phyloP scores from a whole-genome alignment of 2,888 invertebrate genomes.

The Temnothorax ravouxi region DNA sequence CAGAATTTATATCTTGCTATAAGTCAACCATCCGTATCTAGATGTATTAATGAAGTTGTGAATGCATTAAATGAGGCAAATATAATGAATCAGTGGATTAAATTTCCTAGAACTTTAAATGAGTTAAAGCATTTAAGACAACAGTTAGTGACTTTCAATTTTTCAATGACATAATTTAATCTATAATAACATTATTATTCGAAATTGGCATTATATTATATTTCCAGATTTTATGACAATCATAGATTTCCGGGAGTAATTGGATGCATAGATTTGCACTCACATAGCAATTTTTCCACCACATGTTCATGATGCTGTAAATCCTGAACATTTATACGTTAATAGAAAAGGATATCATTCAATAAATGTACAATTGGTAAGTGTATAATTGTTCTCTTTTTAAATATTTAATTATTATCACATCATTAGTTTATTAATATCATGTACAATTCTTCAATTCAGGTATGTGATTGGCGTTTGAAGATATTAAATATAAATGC shows the following conservation, averaged over 20 bases:
- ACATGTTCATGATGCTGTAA: not conserved
- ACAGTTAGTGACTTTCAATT: slow-evolving; percentile 1
- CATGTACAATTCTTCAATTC: not conserved
- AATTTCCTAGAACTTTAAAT: slow-evolving; percentile 14
- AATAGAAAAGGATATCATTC: slow-evolving; percentile 11
- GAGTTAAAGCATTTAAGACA: not conserved
- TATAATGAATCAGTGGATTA: not conserved
- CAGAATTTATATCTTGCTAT: slow-evolving; percentile 1
- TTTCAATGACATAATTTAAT: not conserved
- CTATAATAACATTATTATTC: not conserved
- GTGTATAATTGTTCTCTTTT: not conserved
- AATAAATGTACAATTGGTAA: slow-evolving; percentile 10
- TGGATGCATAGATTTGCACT: slow-evolving; percentile 14
- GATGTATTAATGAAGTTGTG: not conserved
- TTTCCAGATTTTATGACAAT: not conserved
- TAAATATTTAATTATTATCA: no score
- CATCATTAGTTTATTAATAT: no score
- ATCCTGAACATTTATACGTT: slow-evolving; percentile 4
- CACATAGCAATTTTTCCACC: not conserved
- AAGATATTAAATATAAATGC: not conserved
- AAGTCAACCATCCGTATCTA: slow-evolving; percentile 10
- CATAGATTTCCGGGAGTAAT: not conserved
- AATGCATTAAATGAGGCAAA: not conserved
- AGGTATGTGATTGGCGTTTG: slow-evolving; percentile 8
- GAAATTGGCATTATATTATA: not conserved